Evolutionary conservation across 2,888 invertebrate genomes (phyloP).

Genomic region (Tanypteryx hageni): DNA sequence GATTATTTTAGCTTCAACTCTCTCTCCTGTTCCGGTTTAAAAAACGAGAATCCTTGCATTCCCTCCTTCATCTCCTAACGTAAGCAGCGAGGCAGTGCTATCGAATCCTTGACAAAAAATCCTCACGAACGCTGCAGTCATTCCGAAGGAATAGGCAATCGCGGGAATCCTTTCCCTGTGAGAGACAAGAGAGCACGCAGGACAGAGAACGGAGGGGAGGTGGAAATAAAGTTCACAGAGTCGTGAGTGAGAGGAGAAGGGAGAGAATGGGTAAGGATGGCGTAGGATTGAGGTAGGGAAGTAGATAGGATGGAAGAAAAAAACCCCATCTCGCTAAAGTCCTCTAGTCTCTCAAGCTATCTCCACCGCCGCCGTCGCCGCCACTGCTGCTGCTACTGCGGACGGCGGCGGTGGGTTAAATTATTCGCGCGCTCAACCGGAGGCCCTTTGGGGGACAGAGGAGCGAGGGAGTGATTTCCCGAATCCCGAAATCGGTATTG

Average conservation of each 20-base stretch:
- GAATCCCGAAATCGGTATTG: slow-evolving; percentile 53
- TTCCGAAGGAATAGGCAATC: slow-evolving; percentile 21
- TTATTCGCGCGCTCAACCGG: slow-evolving; percentile 37
- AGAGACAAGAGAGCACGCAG: not conserved
- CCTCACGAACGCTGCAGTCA: not conserved
- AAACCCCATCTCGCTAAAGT: slow-evolving; percentile 12
- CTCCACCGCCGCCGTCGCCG: not conserved
- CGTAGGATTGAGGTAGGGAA: too few species aligned
- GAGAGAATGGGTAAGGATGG: too few species aligned
- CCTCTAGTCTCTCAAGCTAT: not conserved
- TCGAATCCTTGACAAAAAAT: not conserved
- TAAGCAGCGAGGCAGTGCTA: not conserved
- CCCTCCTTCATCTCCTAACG: not conserved
- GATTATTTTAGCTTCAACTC: too few species aligned
- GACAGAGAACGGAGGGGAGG: too few species aligned
- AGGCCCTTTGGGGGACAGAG: slow-evolving; percentile 27
- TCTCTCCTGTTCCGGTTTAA: too few species aligned
- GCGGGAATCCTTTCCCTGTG: not conserved
- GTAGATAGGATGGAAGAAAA: not conserved
- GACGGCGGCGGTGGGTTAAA: slow-evolving; percentile 19
- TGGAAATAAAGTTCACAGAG: not conserved
- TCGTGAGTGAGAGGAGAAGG: not conserved
- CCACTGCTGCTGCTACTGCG: not conserved
- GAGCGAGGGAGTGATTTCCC: not conserved
- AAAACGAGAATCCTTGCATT: too few species aligned